Evolutionary conservation across 2,797 vertebrate species (phyloP).

Genomic region (Poecilia gillii): DNA sequence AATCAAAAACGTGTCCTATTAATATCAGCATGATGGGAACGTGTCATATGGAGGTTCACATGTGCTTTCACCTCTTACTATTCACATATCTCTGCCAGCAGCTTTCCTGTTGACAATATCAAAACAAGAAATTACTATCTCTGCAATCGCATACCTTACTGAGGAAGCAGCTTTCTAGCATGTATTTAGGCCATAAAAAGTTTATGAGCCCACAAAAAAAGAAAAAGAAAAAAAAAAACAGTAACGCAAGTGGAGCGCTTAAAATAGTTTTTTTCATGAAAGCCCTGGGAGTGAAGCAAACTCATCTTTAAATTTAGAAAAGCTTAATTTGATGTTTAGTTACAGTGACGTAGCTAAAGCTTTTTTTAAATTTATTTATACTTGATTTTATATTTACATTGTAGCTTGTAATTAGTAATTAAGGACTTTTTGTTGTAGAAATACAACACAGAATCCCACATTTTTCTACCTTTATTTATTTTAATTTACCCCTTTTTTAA

Average conservation of each 20-base stretch:
- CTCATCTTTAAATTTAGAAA: not conserved
- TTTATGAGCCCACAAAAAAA: not conserved
- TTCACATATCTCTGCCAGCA: conserved; percentile 32
- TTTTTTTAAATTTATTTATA: not conserved
- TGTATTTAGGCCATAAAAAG: conserved; percentile 22
- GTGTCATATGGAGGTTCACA: not conserved
- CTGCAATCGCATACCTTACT: conserved; percentile 24
- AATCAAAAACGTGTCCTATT: not conserved
- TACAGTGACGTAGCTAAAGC: not conserved
- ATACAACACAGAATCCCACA: not conserved
- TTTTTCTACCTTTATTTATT: not conserved
- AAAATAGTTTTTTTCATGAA: not conserved
- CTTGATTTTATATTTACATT: not conserved
- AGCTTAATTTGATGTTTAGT: not conserved
- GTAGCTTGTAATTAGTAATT: not conserved
- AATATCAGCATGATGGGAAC: conserved; percentile 3
- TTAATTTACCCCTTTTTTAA: not conserved
- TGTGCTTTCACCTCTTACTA: conserved; percentile 10
- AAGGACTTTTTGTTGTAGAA: not conserved
- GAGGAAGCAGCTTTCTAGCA: conserved; percentile 32
- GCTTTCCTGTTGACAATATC: conserved; percentile 67
- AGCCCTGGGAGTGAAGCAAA: not conserved
- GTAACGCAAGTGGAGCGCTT: conserved; percentile 11
- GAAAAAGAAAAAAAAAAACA: not conserved
- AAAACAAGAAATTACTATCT: conserved; percentile 50